phyloP scores from a whole-genome alignment of 2,888 invertebrate genomes.

The Galerucella nymphaeae region DNA sequence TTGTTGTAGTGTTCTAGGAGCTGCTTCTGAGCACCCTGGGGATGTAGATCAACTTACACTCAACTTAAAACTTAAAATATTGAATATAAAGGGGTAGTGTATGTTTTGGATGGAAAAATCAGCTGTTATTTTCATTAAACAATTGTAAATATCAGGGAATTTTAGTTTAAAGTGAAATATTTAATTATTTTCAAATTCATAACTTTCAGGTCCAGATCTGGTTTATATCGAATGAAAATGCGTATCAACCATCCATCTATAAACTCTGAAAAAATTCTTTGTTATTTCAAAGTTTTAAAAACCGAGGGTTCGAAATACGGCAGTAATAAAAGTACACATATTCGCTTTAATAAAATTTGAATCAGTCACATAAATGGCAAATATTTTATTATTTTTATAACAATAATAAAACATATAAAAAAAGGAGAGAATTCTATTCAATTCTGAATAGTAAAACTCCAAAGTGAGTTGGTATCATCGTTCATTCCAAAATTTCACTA shows the following conservation, averaged over 20 bases:
- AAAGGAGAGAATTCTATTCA: no score
- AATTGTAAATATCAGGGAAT: not conserved
- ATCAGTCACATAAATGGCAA: constrained; percentile 58
- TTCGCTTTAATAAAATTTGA: constrained; percentile 58
- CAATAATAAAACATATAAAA: not conserved
- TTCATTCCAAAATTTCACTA: no score
- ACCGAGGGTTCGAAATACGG: constrained; percentile 34
- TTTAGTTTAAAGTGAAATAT: not conserved
- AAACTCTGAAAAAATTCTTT: not conserved
- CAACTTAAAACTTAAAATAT: no score
- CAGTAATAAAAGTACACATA: constrained; percentile 51
- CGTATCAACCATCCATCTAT: constrained; percentile 2
- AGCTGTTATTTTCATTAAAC: no score
- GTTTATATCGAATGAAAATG: not conserved
- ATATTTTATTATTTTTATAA: constrained; percentile 51
- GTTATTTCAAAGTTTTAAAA: not conserved
- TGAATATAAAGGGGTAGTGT: no score
- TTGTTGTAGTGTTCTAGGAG: no score
- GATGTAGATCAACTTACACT: no score
- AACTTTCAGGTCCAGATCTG: not conserved
- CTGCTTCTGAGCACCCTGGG: no score
- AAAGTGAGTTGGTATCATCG: no score
- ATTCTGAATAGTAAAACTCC: no score
- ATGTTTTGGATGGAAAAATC: no score
- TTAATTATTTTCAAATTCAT: not conserved